Evolutionary conservation across 1,140 invertebrate species (phyloP), one percentile per base, ranked within the genome.

Genomic region (Drosophila bifasciata): DNA sequence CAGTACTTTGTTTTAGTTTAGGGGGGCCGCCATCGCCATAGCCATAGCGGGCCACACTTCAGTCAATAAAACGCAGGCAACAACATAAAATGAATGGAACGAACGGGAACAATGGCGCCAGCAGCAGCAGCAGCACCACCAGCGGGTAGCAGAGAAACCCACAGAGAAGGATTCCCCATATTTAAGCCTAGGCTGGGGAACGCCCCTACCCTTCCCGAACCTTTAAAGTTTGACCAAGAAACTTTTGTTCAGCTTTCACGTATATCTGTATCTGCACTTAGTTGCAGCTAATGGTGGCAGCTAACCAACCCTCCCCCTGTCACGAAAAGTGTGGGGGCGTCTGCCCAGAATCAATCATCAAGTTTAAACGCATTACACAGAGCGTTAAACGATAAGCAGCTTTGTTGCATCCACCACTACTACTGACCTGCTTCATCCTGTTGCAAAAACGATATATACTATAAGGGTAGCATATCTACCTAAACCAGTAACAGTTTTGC

Each of bases 361-460:
- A 81, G 83, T 88, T 86, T 86, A 88, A 86, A 86, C 83, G 81
- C 81, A 86, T 86, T 86, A 88, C 83, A 81, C 58, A 64, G 73
- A 81, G 83, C 81, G 81, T 86, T 88, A 88, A 86, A 79, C 83
- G 81, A 88, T 86, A 86, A 86, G 81, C 81, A 86, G 81, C 81
- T 86, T 86, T 86, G 81, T 81, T 86, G 81, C 81, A 81, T 78
- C 79, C 63, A n/a, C n/a, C n/a, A n/a, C n/a, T n/a, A n/a, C n/a
- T n/a, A 25, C 46, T 61, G 55, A 67, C 63, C 63, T 63, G 71
- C 75, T 79, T 44, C 76, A 60, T 74, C 70, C 69, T 40, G 50
- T 53, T 64, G 50, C 59, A 45, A 40, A 55, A 41, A 69, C n/a
- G 58, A 79, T 68, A 61, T 55, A 86, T 76, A 63, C 58, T 55